phyloP scores from a whole-genome alignment of 2,113 vertebrate species.

The Taxidea taxus region DNA sequence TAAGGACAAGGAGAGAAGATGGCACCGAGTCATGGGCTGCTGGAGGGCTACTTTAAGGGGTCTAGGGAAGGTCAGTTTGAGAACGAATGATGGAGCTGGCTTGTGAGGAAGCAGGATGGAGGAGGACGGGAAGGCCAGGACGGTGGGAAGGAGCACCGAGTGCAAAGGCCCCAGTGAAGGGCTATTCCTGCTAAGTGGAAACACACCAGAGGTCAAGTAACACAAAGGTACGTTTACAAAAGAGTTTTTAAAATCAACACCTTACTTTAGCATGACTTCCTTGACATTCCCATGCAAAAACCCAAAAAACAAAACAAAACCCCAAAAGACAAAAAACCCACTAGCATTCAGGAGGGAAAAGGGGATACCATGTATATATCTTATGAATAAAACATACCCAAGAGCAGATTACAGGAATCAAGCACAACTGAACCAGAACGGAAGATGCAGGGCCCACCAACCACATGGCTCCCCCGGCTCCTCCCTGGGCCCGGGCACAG shows the following conservation, averaged over 20 bases:
- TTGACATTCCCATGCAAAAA: neutral
- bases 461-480: rapidly evolving
- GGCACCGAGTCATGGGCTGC: neutral
- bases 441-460: neutral
- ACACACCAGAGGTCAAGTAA: neutral
- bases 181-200: neutral
- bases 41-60: neutral
- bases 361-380: neutral
- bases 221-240: neutral
- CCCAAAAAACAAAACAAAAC: too few relatives aligned
- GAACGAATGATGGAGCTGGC: neutral
- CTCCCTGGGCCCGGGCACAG: neutral
- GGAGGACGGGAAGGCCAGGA: rapidly evolving
- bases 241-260: neutral
- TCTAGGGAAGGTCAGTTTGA: neutral
- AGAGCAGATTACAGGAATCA: neutral
- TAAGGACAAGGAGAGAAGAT: neutral
- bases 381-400: neutral
- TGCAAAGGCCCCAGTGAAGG: neutral
- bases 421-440: neutral
- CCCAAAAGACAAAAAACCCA: neutral
- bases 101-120: too few relatives aligned
- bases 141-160: rapidly evolving
- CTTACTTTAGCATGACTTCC: neutral
- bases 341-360: neutral